Evolutionary conservation across 2,113 vertebrate species (phyloP), one percentile per base, ranked within the genome.

Genomic region (Colinus virginianus): DNA sequence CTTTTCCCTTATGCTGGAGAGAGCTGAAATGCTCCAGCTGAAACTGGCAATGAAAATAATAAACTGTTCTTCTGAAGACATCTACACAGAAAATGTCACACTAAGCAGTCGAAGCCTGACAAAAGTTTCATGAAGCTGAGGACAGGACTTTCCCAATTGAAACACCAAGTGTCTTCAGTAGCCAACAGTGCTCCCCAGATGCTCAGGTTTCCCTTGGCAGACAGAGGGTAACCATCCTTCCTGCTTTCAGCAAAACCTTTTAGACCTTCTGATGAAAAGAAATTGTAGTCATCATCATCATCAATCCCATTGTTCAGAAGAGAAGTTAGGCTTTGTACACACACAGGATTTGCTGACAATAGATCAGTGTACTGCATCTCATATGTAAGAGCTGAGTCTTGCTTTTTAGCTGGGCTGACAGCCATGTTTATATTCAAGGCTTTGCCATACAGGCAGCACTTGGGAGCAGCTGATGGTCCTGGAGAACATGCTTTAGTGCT

Each of bases 271-370:
- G 36, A 40, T 81, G 74, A 68, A 90, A 88, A 94, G 62, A 75
- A 83, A 53, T 74, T n/a, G 18, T 43, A 75, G 59, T 38, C 16
- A 17, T 40, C 26, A 42, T 64, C 62, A 32, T 71, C 48, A 48
- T 45, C 63, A 68, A 8, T 7, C 46, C 61, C 61, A 63, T 19
- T 13, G 55, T 64, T 75, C 84, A 69, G 56, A 88, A 80, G 79
- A 78, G 80, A 88, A 84, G 53, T 42, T 49, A 43, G 72, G 69
- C 83, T 94, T 93, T 96, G 79, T 80, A 88, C 77, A 5, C 43
- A 64, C 71, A 70, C 90, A 77, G 93, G 84, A 93, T 93, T 95
- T 94, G 93, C 93, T 93, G 74, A 43, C 64, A 75, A 30, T 13
- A 64, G 68, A 70, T 53, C 72, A 48, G 32, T 43, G 40, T 32